phyloP scores from a whole-genome alignment of 2,888 invertebrate genomes.

The Mantis religiosa region DNA sequence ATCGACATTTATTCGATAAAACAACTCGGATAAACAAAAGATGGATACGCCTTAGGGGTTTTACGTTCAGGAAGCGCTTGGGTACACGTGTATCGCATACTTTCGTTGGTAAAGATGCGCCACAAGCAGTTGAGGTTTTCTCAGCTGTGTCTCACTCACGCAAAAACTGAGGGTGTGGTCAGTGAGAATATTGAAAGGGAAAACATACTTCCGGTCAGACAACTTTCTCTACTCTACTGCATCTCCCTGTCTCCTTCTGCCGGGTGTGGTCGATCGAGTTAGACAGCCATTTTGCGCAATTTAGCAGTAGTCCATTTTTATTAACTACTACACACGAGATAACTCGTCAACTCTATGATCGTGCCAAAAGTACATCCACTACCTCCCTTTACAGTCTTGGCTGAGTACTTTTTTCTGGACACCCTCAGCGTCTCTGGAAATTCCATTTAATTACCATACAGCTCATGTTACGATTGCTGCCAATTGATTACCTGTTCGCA shows the following conservation, averaged over 20 bases:
- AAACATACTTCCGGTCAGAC: slow-evolving; percentile 6
- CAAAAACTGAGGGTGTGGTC: neutral
- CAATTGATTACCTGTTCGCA: no score
- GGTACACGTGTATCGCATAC: no score
- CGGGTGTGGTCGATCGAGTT: slow-evolving; percentile 13
- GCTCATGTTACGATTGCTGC: no score
- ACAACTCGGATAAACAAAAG: no score
- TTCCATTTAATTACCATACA: no score
- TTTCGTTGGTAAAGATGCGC: neutral
- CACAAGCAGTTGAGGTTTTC: neutral
- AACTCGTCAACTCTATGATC: neutral
- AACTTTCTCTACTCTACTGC: slow-evolving; percentile 6
- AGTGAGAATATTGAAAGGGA: neutral
- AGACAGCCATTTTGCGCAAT: neutral
- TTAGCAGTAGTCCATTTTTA: neutral
- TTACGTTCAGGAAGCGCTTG: no score
- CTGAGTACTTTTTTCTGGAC: no score
- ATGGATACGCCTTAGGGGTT: no score
- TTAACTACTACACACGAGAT: neutral
- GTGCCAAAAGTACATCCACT: neutral
- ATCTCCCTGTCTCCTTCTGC: neutral
- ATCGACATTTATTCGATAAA: no score
- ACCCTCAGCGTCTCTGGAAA: no score
- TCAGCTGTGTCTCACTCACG: neutral
- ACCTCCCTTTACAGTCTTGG: no score